Base-by-base conservation (phyloP, 2,113 vertebrate species). In the Forbesichthys papilliferus region DNA sequence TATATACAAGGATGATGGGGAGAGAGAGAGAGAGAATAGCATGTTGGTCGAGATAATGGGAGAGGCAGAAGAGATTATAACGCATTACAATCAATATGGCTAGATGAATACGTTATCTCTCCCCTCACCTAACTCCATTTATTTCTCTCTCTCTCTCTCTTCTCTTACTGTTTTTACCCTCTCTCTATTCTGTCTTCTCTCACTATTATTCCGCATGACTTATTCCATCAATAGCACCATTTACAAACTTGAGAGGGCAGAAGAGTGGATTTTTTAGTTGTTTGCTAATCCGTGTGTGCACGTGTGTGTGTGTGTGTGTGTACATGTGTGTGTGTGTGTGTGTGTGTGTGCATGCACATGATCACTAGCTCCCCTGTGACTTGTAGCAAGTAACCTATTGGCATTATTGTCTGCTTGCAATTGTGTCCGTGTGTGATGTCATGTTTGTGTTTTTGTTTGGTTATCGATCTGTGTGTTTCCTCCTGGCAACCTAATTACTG, bases 401-500 rank as follows among this genome's bases (percentile, higher is more conserved):
- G 1, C 16, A 14, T 57, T 57, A 3, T 52, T 57, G 16, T 16
- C 16, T 61, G 58, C 36, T 47, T 74, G 68, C 20, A 55, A 48
- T 48, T 73, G 14, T 78, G 6, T 80, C 67, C 36, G 42, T 9
- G 62, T 33, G n/a, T 14, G 14, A 16, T 81, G 33, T 73, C 55
- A 62, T 80, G 66, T 71, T 56, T 71, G 16, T 53, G 9, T 14
- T 48, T 64, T 62, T 59, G 52, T 55, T 82, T 80, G 47, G 75
- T 81, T 64, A 76, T 74, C 66, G 74, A 84, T 66, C 68, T 59
- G 69, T 66, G 72, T 48, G 78, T 74, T 83, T 82, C 55, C 75
- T 42, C 73, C 75, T 82, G 83, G 69, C 83, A 82, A 69, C 66
- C 60, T 84, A 87, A 83, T 85, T 81, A 68, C 80, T 66, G 80